Conservation (phyloP, 2,797 vertebrate species). For the Acanthis flammea region DNA sequence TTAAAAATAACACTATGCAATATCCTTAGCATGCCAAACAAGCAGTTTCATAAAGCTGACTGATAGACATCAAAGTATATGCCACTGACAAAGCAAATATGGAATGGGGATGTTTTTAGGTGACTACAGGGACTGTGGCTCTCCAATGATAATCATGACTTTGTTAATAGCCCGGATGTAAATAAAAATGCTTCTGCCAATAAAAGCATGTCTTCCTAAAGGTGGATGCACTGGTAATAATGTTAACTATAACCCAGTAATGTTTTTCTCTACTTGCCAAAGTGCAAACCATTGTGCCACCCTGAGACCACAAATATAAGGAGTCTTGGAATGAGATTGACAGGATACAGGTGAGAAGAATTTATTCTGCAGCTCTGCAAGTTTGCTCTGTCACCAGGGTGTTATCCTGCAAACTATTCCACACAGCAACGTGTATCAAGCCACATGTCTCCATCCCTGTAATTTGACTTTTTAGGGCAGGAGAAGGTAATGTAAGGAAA, state of each 20-base stretch:
- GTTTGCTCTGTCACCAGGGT: neutral
- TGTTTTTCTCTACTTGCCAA: neutral
- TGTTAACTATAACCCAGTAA: neutral
- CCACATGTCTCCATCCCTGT: neutral
- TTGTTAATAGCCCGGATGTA: neutral
- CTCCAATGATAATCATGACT: neutral
- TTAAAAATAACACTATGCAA: constrained; percentile 40
- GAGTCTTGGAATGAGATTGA: neutral
- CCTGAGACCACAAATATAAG: neutral
- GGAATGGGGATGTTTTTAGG: neutral
- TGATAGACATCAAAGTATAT: neutral
- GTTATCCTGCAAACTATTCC: neutral
- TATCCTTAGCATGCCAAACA: neutral
- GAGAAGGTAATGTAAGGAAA: neutral
- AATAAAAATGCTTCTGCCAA: neutral
- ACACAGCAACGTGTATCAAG: neutral
- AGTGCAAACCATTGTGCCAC: neutral
- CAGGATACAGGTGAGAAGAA: neutral
- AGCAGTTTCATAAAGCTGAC: constrained; percentile 3
- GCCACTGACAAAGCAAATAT: neutral
- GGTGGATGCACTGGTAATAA: neutral
- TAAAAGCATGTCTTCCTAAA: neutral
- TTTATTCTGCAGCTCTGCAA: accelerated
- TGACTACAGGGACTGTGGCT: neutral
- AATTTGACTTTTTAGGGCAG: neutral